Percentiles rank a stretch among this genome's conserved stretches.
phyloP scores from a whole-genome alignment of 2,113 vertebrate species.

The Dasyurus viverrinus region DNA sequence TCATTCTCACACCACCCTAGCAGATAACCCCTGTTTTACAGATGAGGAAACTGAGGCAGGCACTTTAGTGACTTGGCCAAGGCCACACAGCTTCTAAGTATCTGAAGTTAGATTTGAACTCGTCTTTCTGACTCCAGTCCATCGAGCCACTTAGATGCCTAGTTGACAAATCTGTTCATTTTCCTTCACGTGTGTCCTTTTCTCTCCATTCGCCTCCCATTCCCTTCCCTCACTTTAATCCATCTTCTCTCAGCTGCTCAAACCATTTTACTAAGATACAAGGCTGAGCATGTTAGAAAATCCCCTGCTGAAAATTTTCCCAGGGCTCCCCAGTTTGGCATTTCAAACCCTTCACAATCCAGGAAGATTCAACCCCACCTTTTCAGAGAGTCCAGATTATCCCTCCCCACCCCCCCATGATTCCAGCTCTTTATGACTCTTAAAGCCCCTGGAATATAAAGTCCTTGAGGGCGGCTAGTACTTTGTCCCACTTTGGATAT shows the following conservation, averaged over 20 bases:
- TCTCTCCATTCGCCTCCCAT: background rate
- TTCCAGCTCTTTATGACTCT: background rate
- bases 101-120: background rate
- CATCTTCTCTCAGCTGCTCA: background rate
- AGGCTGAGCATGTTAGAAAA: background rate
- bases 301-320: background rate
- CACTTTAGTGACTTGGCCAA: background rate
- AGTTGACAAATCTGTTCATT: background rate
- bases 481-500: background rate
- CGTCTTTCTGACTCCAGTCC: background rate
- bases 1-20: background rate
- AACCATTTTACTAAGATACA: background rate
- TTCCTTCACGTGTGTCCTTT: background rate
- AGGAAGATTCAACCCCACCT: background rate
- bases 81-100: background rate
- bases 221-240: background rate
- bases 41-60: background rate
- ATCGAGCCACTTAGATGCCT: background rate
- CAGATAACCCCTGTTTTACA: background rate
- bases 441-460: background rate
- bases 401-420: too few relatives aligned
- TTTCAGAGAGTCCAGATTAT: background rate
- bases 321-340: background rate
- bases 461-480: background rate
- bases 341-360: background rate